These are phyloP conservation scores for Spondyliosoma cantharus DNA, from an alignment of 2,797 vertebrate species.

Conservation along the genomic window DNA sequence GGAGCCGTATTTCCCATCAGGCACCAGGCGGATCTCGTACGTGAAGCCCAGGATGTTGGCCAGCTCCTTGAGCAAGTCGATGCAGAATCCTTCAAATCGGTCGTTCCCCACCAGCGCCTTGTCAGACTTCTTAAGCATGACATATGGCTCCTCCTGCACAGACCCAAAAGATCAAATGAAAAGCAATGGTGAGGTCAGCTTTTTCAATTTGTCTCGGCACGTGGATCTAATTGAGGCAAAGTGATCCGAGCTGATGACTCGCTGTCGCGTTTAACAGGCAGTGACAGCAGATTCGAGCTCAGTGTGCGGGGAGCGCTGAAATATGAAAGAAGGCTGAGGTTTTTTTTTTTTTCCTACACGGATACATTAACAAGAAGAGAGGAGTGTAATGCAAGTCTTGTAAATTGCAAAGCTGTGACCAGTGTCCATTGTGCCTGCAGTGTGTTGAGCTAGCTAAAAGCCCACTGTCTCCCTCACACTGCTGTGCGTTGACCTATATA, in stretches of 20 bases:
- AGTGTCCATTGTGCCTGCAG: slow-evolving; percentile 8
- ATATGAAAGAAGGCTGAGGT: slow-evolving; percentile 62
- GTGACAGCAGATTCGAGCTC: slow-evolving; percentile 70
- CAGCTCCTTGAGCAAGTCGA: slow-evolving; percentile 96
- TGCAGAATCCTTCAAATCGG: slow-evolving; percentile 98
- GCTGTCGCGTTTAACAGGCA: slow-evolving; percentile 78
- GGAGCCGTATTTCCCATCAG: slow-evolving; percentile 94
- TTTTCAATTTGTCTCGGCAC: slow-evolving; percentile 79
- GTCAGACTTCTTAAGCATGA: slow-evolving; percentile 99
- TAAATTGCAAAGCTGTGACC: slow-evolving; percentile 17
- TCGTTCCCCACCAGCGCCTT: slow-evolving; percentile 94
- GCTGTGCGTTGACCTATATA: slow-evolving; percentile 65
- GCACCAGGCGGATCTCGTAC: slow-evolving; percentile 95
- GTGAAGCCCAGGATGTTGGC: slow-evolving; percentile 94
- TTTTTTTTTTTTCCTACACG: slow-evolving; percentile 20
- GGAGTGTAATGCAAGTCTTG: slow-evolving; percentile 9
- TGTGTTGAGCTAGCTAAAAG: slow-evolving; percentile 34
- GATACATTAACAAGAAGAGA: slow-evolving; percentile 27
- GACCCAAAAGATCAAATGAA: slow-evolving; percentile 76
- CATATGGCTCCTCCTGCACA: slow-evolving; percentile 95
- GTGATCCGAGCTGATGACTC: slow-evolving; percentile 77
- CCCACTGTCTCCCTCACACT: slow-evolving; percentile 28
- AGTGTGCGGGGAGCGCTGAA: slow-evolving; percentile 48
- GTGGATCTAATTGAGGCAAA: slow-evolving; percentile 79
- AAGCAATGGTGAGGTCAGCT: slow-evolving; percentile 80